Base-by-base conservation (phyloP, 2,888 invertebrate genomes). In the Antheraea yamamai region DNA sequence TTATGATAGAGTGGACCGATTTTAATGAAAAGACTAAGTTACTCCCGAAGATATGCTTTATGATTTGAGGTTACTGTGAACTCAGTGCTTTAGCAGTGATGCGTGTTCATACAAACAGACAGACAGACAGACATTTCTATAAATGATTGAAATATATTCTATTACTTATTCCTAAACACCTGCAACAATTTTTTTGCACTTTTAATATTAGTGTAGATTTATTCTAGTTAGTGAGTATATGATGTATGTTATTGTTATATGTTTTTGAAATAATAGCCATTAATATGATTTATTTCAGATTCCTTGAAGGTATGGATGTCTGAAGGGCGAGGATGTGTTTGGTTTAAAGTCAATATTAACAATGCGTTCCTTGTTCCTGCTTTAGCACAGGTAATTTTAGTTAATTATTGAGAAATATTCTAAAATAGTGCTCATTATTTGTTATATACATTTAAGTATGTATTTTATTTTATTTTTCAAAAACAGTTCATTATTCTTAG, bases 331-430 rank as follows among this genome's bases (percentile, higher is more conserved):
- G 95, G 97, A 78, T 96, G 97, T 72, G 96, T 98, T 82, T 98
- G 98, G 98, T 98, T 98, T 87, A 96, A 96, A 86, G 96, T 98
- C 0, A 92, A 96, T 83, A 95, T 96, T 74, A 90, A 96, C 72
- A 96, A 98, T 83, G 93, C 97, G 0, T 94, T 94, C 30, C 97
- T 96, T 96, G 95, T 98, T 75, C 98, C 98, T 39, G 87, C 96
- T 77, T 91, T 98, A 81, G 96, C 96, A 51, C 95, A 97, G 93
- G 97, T 97, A 93, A 88, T 88, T 88, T 47, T 30, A 52, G 18
- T 30, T 64, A 39, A n/a, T 61, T 66, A 7, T 4, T 35, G 18
- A 72, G 18, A 51, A 55, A 55, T 10, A 6, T 16, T 30, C 64
- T 14, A 26, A 30, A 26, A 30, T 30, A 30, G 30, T 30, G 30